phyloP scores from a whole-genome alignment of 2,113 vertebrate species.

The Formicarius rufipectus region DNA sequence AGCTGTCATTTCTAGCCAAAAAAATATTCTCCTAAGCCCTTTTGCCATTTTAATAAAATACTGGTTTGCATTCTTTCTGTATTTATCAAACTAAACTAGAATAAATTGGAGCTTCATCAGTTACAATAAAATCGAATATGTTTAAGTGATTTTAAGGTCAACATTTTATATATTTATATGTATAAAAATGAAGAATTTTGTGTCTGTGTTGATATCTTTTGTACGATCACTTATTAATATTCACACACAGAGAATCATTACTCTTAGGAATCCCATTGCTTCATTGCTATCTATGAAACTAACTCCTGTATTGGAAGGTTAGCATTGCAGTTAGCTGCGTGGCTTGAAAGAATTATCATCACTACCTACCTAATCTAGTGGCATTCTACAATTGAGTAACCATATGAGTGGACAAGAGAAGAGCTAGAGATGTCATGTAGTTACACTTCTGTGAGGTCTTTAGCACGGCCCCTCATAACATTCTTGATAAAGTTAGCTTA shows the following conservation, averaged over 20 bases:
- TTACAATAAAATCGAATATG: not conserved
- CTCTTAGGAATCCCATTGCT: not conserved
- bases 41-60: not conserved
- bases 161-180: not conserved
- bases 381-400: not conserved
- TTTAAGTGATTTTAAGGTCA: not conserved
- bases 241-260: not conserved
- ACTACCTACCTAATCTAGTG: not conserved
- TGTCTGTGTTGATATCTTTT: not conserved
- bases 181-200: not conserved
- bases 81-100: not conserved
- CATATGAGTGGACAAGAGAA: not conserved
- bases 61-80: not conserved
- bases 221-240: not conserved
- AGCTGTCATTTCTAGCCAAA: not conserved
- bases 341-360: not conserved
- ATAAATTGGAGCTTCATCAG: not conserved
- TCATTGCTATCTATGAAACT: not conserved
- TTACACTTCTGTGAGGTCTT: not conserved
- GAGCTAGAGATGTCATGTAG: fast-evolving
- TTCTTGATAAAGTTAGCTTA: not conserved
- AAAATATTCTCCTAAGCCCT: not conserved
- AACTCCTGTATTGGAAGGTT: not conserved
- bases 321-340: not conserved
- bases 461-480: too few species aligned